Base-by-base conservation (phyloP, 2,113 vertebrate species). In the Ciconia stormi region DNA sequence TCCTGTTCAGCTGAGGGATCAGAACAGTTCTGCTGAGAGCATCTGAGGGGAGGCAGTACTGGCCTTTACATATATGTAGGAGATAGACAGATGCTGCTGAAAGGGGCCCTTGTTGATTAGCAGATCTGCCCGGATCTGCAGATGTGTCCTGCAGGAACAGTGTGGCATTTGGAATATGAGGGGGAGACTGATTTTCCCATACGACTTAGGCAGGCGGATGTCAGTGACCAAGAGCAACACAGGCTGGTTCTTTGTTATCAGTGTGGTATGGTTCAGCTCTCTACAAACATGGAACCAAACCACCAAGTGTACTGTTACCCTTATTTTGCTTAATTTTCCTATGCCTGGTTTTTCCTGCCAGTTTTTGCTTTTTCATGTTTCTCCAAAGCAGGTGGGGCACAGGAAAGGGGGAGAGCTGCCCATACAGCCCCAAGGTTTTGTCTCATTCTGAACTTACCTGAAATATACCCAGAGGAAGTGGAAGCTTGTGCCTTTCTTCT, bases 181-280 rank as follows among this genome's bases (percentile, higher is more conserved):
- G 8, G 3, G 14, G 16, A 67, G 19, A 42, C 19, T 27, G 20
- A 40, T 78, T 83, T 87, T 87, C 46, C 65, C 25, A 6, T 26
- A 26, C 0, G 0, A 58, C 13, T 13, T 29, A 62, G 30, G 30
- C 12, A 63, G 59, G 44, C 3, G 2, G 9, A 47, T 42, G 6
- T 34, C 69, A 67, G 44, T 38, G 47, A 82, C 23, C 29, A 59
- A 38, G 15, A 81, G 19, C 30, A 71, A 46, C 7, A 18, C 3
- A 9, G 11, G 15, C 17, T 56, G 66, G 36, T 49, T 59, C 29
- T 62, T 80, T 84, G 50, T 56, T 62, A 22, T n/a, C 27, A 32
- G 10, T 29, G 23, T 62, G 26, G 21, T 8, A 42, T 9, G n/a
- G 26, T 50, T 29, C 44, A 62, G 6, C 14, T 65, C 4, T 36